Evolutionary conservation across 2,113 vertebrate genomes (phyloP).

Genomic region (Neogale vison): DNA sequence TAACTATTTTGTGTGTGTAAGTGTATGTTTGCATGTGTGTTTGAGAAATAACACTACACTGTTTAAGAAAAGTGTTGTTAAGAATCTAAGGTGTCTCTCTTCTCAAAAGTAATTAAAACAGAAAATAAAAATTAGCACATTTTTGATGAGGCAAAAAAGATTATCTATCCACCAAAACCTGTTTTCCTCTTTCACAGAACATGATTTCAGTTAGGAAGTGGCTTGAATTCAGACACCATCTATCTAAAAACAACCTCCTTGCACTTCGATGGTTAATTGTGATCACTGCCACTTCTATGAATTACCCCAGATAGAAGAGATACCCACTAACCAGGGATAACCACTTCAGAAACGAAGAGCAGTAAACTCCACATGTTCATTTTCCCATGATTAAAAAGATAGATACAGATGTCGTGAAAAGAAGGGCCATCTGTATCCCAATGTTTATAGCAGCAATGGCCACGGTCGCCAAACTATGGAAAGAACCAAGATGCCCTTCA

Average conservation of each 20-base stretch:
- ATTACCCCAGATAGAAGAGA: neutral
- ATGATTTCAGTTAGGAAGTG: neutral
- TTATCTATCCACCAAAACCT: neutral
- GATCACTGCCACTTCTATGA: neutral
- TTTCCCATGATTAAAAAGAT: neutral
- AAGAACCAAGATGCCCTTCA: too few relatives aligned
- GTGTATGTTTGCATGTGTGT: neutral
- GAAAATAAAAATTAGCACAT: neutral
- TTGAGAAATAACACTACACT: neutral
- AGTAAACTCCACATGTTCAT: neutral
- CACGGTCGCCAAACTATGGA: too few relatives aligned
- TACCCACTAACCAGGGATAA: neutral
- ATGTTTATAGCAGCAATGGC: too few relatives aligned
- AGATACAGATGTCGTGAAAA: too few relatives aligned
- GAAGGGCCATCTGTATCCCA: too few relatives aligned
- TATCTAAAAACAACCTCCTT: neutral
- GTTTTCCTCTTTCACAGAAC: neutral
- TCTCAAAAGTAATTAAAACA: neutral
- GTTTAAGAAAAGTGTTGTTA: neutral
- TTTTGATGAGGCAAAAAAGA: neutral
- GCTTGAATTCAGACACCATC: neutral
- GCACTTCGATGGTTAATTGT: neutral
- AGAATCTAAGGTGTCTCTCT: neutral
- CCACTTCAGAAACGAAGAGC: neutral
- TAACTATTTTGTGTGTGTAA: neutral